A percentile compares a stretch with the other conserved stretches of the same genome.
These are phyloP conservation scores for Macropis europaea DNA, from an alignment of 2,888 invertebrate genomes.

Conservation along the genomic window DNA sequence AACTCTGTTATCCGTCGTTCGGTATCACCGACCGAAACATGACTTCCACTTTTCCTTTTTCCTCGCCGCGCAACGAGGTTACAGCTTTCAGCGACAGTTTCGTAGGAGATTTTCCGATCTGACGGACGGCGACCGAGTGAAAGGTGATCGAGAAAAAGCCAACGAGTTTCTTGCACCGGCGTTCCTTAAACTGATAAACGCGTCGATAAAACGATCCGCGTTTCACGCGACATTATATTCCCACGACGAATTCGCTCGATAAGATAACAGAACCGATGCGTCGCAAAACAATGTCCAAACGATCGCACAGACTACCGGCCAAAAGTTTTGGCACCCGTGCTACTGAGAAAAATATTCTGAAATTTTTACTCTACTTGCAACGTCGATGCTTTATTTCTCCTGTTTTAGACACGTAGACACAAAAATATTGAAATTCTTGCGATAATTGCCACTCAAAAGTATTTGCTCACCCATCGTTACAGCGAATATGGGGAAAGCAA, in stretches of 20 bases:
- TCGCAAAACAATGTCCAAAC: neutral
- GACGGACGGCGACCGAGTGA: conserved; percentile 38
- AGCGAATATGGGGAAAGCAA: too few species aligned
- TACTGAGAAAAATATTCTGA: neutral
- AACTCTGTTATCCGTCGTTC: neutral
- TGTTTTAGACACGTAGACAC: too few species aligned
- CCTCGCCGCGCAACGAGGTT: conserved; percentile 38
- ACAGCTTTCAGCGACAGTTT: conserved; percentile 49
- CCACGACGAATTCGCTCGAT: neutral
- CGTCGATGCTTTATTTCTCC: too few species aligned
- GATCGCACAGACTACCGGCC: neutral
- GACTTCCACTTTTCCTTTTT: conserved; percentile 3
- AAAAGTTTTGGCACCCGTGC: neutral
- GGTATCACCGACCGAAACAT: conserved; percentile 5
- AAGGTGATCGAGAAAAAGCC: conserved; percentile 50
- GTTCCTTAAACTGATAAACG: conserved; percentile 20
- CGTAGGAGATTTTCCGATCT: conserved; percentile 48
- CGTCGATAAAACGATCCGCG: conserved; percentile 32
- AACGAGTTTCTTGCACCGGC: conserved; percentile 39
- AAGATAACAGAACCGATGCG: conserved; percentile 4
- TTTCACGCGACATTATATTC: conserved; percentile 18
- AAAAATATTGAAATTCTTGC: too few species aligned
- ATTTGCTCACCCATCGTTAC: too few species aligned
- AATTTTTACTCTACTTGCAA: too few species aligned
- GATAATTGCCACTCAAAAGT: too few species aligned